These are phyloP conservation scores for Squalus acanthias DNA, from an alignment of 2,797 vertebrate genomes.

Conservation along the genomic window DNA sequence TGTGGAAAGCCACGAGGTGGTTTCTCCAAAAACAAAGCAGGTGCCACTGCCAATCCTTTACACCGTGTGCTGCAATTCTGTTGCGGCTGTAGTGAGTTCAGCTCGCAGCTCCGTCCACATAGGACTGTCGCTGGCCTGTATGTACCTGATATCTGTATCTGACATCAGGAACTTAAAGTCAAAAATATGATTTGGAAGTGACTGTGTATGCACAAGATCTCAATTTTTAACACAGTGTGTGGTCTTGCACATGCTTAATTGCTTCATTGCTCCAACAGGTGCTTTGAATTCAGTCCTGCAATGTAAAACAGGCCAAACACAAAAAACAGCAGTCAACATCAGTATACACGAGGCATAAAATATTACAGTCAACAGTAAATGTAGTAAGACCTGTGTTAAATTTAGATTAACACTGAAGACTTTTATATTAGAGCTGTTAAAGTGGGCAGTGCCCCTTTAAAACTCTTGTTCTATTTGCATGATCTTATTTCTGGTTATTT, in stretches of 20 bases:
- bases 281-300: neutral
- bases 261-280: neutral
- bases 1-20: neutral
- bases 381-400: neutral
- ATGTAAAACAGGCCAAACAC: neutral
- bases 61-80: neutral
- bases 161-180: neutral
- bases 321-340: neutral
- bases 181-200: neutral
- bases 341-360: neutral
- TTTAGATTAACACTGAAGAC: neutral
- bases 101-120: neutral
- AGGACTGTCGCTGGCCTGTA: too few relatives aligned
- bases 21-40: neutral
- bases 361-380: neutral
- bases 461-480: conserved; percentile 1
- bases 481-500: conserved; percentile 28
- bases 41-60: neutral
- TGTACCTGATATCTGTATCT: neutral
- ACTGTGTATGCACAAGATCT: neutral
- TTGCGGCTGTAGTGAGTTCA: neutral
- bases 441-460: neutral
- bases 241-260: neutral
- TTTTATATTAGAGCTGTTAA: neutral
- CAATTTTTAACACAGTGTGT: neutral